Evolutionary conservation across 2,797 vertebrate genomes (phyloP).

Genomic region (Anableps anableps): DNA sequence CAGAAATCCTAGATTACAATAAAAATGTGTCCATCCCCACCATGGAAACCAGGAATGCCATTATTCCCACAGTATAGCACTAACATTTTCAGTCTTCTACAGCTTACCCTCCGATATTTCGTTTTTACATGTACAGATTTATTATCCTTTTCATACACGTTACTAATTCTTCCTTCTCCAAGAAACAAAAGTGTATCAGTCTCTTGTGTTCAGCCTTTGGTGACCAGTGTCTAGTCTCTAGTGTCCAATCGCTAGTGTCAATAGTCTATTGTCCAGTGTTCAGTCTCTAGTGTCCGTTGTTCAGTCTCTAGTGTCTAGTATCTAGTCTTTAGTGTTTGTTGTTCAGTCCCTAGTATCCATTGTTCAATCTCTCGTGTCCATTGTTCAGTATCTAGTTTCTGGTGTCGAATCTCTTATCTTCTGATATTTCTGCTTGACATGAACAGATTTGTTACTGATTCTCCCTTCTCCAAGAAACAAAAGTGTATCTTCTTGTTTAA

Average conservation of each 20-base stretch:
- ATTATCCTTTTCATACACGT: not conserved
- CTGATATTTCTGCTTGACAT: not conserved
- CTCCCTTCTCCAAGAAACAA: not conserved
- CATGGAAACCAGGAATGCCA: not conserved
- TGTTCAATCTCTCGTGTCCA: too few relatives aligned
- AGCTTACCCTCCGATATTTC: not conserved
- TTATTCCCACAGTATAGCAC: not conserved
- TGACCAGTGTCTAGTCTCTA: too few relatives aligned
- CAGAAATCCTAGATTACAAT: constrained; percentile 52
- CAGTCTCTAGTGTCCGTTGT: too few relatives aligned
- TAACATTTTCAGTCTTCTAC: not conserved
- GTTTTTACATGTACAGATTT: not conserved
- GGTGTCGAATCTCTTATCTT: not conserved
- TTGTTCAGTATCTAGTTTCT: too few relatives aligned
- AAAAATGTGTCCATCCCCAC: constrained; percentile 56
- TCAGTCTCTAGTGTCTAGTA: too few relatives aligned
- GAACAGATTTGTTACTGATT: not conserved
- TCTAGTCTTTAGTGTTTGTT: too few relatives aligned
- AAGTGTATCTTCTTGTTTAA: not conserved
- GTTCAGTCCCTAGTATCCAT: too few relatives aligned
- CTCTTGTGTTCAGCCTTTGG: not conserved
- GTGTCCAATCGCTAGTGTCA: too few relatives aligned
- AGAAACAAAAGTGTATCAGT: not conserved
- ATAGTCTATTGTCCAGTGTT: too few relatives aligned
- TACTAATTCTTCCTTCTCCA: not conserved